Base-by-base conservation (phyloP, 2,888 invertebrate genomes). In the Halictus ligatus region DNA sequence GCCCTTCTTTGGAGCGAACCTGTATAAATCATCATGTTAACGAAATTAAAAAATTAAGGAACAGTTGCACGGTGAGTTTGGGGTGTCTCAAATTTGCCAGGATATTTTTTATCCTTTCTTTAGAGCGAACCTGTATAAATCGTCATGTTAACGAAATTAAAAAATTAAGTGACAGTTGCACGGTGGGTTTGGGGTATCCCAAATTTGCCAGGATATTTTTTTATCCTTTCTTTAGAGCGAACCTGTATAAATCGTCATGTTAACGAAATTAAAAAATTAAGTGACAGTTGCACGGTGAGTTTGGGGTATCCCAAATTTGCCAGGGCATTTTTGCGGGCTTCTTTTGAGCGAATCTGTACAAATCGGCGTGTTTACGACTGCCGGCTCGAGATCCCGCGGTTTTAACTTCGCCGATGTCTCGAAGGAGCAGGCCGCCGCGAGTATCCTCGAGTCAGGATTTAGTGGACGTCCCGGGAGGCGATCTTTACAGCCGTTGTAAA, bases 401-500 rank as follows among this genome's bases (percentile, higher is more conserved):
- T 76, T 84, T 10, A 84, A 74, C 78, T 48, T 48, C 46, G 58
- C 64, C 77, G 54, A 78, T 46, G 43, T 74, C 67, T 75, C 43
- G 75, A 67, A 72, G 71, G 64, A 74, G 75, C 69, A 60, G 60
- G 64, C 80, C 58, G 64, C 80, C 58, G 15, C 35, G 80, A 80
- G 79, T 64, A 29, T 64, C 43, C 80, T 80, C 80, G 40, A 75
- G 43, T n/a, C 35, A 60, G 78, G 75, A 86, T 84, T 86, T 80
- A 84, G 43, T 48, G 80, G 72, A 35, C 46, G 48, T 54, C 67
- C 48, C 48, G 35, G 69, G 69, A 78, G 78, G 58, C 40, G 80
- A 86, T 84, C 80, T 84, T 84, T 76, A 81, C 78, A n/a, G 60
- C 48, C 64, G 75, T 50, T 69, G 76, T 84, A 86, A 86, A 86